These are phyloP conservation scores for Pongo pygmaeus DNA, from an alignment of 2,113 vertebrate species.

Conservation along the genomic window DNA sequence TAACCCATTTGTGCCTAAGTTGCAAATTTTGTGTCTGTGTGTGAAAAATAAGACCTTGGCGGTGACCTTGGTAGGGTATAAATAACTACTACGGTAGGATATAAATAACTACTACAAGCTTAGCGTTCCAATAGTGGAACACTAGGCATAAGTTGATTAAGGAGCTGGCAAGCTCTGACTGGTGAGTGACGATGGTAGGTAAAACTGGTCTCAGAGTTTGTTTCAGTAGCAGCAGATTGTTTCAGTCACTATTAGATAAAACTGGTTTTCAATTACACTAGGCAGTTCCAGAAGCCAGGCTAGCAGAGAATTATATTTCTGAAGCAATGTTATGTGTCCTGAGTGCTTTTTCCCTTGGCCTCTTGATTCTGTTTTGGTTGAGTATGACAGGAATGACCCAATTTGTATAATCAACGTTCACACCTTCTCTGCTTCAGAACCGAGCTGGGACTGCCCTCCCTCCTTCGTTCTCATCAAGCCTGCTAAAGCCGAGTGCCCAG, in stretches of 20 bases:
- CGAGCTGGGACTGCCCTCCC: neutral
- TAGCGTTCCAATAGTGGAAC: no score
- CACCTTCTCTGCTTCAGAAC: neutral
- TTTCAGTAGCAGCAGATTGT: neutral
- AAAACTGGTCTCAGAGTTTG: neutral
- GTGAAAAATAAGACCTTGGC: no score
- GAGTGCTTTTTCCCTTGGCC: neutral
- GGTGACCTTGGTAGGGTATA: no score
- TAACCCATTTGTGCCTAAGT: no score
- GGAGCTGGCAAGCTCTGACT: neutral
- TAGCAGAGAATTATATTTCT: neutral
- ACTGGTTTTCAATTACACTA: neutral
- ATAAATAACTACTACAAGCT: no score
- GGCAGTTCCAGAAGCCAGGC: neutral
- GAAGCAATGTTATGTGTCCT: neutral
- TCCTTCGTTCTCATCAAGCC: neutral
- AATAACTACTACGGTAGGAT: no score
- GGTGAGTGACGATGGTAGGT: neutral
- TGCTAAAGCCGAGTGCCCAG: neutral
- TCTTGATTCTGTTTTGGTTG: neutral
- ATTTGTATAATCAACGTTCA: neutral
- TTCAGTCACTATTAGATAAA: neutral
- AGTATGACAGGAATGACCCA: neutral
- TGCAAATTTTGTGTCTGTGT: no score
- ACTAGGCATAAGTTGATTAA: no score